Evolutionary conservation across 1,140 invertebrate species (phyloP), one percentile per base, ranked within the genome.

Genomic region (Meteorus sp.): DNA sequence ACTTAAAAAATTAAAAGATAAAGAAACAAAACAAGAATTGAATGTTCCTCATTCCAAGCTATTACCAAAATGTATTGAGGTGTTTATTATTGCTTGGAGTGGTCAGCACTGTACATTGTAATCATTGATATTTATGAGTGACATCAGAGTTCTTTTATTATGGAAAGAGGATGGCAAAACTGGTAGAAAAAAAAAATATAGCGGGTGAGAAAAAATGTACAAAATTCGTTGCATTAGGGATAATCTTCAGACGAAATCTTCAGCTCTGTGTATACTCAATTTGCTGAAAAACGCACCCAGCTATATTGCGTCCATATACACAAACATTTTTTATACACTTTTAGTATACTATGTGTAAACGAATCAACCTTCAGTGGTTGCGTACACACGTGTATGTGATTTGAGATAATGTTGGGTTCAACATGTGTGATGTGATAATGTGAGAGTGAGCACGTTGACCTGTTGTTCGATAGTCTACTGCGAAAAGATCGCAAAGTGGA

Each of bases 371-470:
- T 23, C 55, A 25, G 13, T 23, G 44, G 22, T 15, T 50, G 47
- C 33, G 19, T 29, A 6, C 25, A 15, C 11, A 64, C 25, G 52
- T 33, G 39, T 50, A 63, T 43, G 50, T 60, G 45, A 61, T 56
- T 67, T 64, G 54, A 64, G 62, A 67, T 67, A 67, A 67, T 64
- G 59, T 62, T 47, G 60, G 35, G 35, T 39, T n/a, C n/a, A n/a
- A n/a, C n/a, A n/a, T n/a, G n/a, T n/a, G n/a, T n/a, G n/a, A n/a
- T n/a, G n/a, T n/a, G n/a, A n/a, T n/a, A n/a, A 11, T 39, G 15
- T 13, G 35, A 53, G 2, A 50, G 55, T 57, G 61, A 62, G 68
- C 61, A 33, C 66, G 59, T 68, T 70, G 68, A 70, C 68, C 68
- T 63, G 59, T 63, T 63, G 61, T 39, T 43, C 44, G 60, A 57